Evolutionary conservation across 2,113 vertebrate species (phyloP).

Genomic region (Tamias sibiricus): DNA sequence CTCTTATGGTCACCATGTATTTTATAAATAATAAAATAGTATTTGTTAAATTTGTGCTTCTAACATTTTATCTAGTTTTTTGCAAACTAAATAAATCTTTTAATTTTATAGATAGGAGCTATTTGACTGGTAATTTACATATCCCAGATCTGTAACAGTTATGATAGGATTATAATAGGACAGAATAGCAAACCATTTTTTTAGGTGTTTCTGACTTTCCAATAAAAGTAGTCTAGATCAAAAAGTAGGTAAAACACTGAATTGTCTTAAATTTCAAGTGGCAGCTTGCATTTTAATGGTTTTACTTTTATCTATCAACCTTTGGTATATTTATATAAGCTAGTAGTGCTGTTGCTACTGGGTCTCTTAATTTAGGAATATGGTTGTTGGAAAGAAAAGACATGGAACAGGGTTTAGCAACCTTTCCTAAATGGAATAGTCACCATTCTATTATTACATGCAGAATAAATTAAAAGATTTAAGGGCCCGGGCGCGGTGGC

Average conservation of each 20-base stretch:
- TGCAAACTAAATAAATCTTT: slow-evolving; percentile 44
- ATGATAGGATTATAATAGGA: neutral
- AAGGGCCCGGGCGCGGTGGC: no score
- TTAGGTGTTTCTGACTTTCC: neutral
- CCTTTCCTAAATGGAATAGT: neutral
- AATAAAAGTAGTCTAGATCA: slow-evolving; percentile 1
- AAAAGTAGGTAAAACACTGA: slow-evolving; percentile 33
- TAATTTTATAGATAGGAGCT: slow-evolving; percentile 47
- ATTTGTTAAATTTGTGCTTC: slow-evolving; percentile 66
- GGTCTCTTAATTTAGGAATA: neutral
- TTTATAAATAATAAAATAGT: slow-evolving; percentile 79
- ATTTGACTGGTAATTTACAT: slow-evolving; percentile 1
- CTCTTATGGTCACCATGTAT: slow-evolving; percentile 43
- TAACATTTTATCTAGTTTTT: slow-evolving; percentile 65
- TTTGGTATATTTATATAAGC: neutral
- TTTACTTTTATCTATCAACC: neutral
- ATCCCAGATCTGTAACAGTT: neutral
- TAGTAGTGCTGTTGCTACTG: neutral
- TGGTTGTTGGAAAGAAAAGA: neutral
- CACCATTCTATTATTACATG: neutral
- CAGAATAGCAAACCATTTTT: neutral
- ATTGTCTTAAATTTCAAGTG: slow-evolving; percentile 42
- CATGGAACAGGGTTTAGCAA: neutral
- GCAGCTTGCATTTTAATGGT: no score
- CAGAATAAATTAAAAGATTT: slow-evolving; percentile 13